Conservation (phyloP, 2,888 invertebrate genomes). For the Brachynemurus nebulosus region DNA sequence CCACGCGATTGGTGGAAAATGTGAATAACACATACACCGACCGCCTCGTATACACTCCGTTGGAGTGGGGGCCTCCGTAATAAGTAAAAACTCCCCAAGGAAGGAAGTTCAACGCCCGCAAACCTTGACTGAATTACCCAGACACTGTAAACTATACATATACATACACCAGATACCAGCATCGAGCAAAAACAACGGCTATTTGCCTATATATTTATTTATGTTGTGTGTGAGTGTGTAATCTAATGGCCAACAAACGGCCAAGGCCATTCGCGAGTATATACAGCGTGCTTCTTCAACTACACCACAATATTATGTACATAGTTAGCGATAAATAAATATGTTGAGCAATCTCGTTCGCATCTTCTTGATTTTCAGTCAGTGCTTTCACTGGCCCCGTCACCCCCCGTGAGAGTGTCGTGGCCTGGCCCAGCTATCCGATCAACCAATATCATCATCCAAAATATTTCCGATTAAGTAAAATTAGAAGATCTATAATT, state of each 20-base stretch:
- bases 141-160: conserved; percentile 24
- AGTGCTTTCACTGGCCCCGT: no score
- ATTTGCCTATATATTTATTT: no score
- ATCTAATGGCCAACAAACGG: conserved; percentile 30
- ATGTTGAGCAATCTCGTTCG: no score
- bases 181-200: neutral
- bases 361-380: no score
- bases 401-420: no score
- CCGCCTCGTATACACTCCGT: conserved; percentile 32
- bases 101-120: conserved; percentile 63
- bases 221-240: no score
- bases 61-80: conserved; percentile 22
- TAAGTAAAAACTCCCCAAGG: conserved; percentile 25
- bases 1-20: conserved; percentile 27
- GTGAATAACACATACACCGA: conserved; percentile 29
- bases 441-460: no score
- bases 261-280: conserved; percentile 43
- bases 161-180: neutral
- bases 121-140: conserved; percentile 78
- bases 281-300: conserved; percentile 15
- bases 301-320: no score
- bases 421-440: no score
- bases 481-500: no score
- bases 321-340: no score
- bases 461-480: no score